These are phyloP conservation scores for Heliocidaris tuberculata DNA, from an alignment of 35 echinoderm and acorn worm species.

Conservation along the genomic window DNA sequence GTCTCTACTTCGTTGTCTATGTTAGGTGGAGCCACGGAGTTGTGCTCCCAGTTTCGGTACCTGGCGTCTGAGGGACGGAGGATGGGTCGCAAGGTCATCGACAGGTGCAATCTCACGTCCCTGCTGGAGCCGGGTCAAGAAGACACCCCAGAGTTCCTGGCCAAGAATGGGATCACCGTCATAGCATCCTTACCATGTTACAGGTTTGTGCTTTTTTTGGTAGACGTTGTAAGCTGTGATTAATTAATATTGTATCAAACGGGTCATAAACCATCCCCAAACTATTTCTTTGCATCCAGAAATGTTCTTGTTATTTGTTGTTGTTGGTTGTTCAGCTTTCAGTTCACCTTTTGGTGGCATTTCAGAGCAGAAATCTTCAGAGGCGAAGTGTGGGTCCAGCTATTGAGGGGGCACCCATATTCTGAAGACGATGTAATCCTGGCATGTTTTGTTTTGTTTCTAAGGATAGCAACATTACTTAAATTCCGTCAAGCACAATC, in stretches of 20 bases:
- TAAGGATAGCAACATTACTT: too few relatives aligned
- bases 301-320: too few relatives aligned
- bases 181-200: conserved; percentile 90
- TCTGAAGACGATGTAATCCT: too few relatives aligned
- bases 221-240: not conserved
- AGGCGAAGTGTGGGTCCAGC: too few relatives aligned
- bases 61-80: conserved; percentile 54
- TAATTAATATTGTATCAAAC: not conserved
- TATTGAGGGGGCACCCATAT: too few relatives aligned
- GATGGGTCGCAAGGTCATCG: conserved; percentile 76
- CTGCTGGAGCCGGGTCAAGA: conserved; percentile 92
- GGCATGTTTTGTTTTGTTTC: too few relatives aligned
- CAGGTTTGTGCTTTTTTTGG: conserved; percentile 64
- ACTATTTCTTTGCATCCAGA: too few relatives aligned
- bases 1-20: not conserved
- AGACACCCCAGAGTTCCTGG: conserved; percentile 87
- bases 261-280: too few relatives aligned
- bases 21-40: conserved; percentile 84
- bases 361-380: too few relatives aligned
- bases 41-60: conserved; percentile 76
- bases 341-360: too few relatives aligned
- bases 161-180: conserved; percentile 69
- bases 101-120: conserved; percentile 84
- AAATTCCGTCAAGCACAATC: too few relatives aligned
- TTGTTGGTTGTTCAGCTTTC: too few relatives aligned